Base-by-base conservation (phyloP, 2,113 vertebrate species). In the Coturnix japonica region DNA sequence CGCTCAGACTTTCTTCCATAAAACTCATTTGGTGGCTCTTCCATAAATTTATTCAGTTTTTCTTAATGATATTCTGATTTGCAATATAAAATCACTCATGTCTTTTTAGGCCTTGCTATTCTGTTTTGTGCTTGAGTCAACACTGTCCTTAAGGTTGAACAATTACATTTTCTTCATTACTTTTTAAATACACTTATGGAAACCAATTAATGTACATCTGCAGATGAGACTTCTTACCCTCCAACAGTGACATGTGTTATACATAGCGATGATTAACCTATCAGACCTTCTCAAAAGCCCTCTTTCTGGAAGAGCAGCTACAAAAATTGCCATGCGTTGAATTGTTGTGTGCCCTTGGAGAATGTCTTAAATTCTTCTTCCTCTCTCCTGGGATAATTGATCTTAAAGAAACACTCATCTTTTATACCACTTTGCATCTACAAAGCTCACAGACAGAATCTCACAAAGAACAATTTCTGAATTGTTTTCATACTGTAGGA, bases 221-320 rank as follows among this genome's bases (percentile, higher is more conserved):
- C 8, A 70, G 18, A 77, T 3, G 15, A 66, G 20, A 8, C 18
- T 65, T 85, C 79, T 41, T 35, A 41, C 18, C 53, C 54, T 82
- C n/a, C 28, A 75, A 14, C 75, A 21, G 44, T 44, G 16, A 65
- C 3, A 46, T 0, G 0, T 26, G 35, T 2, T 14, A 11, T 59
- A 30, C 10, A 66, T 6, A 49, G 13, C 10, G 13, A 63, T 37
- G 37, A 70, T 30, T 13, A 77, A 21, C 28, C 41, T 25, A 64
- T 9, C 43, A 76, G 16, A 17, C 54, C 26, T 74, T 80, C 51
- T 59, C 41, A 77, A 46, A 90, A 86, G 31, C 11, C 9, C 11
- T 60, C 21, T 57, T 53, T 61, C 43, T 61, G 26, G 5, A 77
- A 73, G 17, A 66, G n/a, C 56, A 72, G 30, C 8, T 18, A 61